A percentile compares a stretch with the other conserved stretches of the same genome.
Evolutionary conservation across 1,140 invertebrate species (phyloP).

Genomic region (Bombus pascuorum): DNA sequence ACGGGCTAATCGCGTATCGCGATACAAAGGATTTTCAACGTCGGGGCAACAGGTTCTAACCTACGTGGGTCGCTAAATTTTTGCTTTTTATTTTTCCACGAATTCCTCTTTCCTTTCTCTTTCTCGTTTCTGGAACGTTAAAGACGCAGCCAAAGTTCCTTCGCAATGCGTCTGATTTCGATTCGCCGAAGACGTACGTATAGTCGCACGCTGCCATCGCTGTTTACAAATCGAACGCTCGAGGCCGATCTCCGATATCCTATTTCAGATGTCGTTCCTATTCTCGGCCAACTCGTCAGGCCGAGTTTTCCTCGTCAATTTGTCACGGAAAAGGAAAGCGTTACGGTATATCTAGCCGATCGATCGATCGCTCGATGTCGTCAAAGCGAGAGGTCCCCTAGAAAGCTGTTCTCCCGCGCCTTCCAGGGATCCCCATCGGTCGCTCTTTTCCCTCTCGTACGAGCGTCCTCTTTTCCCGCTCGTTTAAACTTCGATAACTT

Average conservation of each 20-base stretch:
- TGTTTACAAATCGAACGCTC: slow-evolving; percentile 23
- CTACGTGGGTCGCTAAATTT: neutral
- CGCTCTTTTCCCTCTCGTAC: neutral
- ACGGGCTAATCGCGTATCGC: neutral
- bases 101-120: too few relatives aligned
- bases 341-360: slow-evolving; percentile 28
- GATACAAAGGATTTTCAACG: neutral
- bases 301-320: slow-evolving; percentile 44
- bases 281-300: slow-evolving; percentile 11
- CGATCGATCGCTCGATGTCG: slow-evolving; percentile 31
- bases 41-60: neutral
- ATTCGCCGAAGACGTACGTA: neutral
- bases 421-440: neutral
- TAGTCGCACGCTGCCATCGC: neutral
- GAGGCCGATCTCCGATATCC: slow-evolving; percentile 19
- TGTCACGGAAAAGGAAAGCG: slow-evolving; percentile 53
- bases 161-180: neutral
- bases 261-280: slow-evolving; percentile 35
- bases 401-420: neutral
- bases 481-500: slow-evolving; percentile 10
- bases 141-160: rapidly evolving
- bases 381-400: neutral
- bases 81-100: rapidly evolving
- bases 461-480: neutral
- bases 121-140: neutral